These are phyloP conservation scores for Papilio machaon DNA, from an alignment of 1,140 invertebrate species.

Conservation along the genomic window DNA sequence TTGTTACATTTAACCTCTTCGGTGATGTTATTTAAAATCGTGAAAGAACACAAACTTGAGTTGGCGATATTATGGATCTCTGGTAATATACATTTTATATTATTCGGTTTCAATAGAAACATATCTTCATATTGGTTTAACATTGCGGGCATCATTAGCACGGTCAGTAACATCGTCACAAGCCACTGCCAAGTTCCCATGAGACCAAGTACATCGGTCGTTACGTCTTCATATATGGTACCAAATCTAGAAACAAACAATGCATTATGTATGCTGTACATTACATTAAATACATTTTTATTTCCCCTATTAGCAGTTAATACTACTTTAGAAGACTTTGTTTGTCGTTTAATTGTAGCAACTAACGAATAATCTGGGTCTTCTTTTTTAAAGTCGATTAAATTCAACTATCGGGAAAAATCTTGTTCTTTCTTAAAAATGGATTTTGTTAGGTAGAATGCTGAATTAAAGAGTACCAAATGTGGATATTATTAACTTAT, in stretches of 20 bases:
- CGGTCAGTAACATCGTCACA: conserved; percentile 58
- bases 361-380: neutral
- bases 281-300: neutral
- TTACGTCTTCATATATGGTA: conserved; percentile 72
- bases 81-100: conserved; percentile 52
- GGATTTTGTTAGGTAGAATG: too few species aligned
- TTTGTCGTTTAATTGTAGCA: too few species aligned
- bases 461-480: too few species aligned
- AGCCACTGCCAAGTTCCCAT: conserved; percentile 74
- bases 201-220: conserved; percentile 68
- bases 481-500: neutral
- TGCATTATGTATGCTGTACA: neutral
- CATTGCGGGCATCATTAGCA: conserved; percentile 55
- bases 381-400: neutral
- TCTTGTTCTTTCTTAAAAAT: neutral
- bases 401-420: neutral
- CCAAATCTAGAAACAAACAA: conserved; percentile 64
- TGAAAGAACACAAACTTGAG: conserved; percentile 56
- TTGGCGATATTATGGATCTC: conserved; percentile 46
- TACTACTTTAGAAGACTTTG: neutral
- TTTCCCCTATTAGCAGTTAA: neutral
- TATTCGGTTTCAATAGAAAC: conserved; percentile 55
- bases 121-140: conserved; percentile 68
- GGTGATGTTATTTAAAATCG: conserved; percentile 50
- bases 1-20: conserved; percentile 52